Evolutionary conservation across 2,888 invertebrate species (phyloP).

Genomic region (Unio delphinus): DNA sequence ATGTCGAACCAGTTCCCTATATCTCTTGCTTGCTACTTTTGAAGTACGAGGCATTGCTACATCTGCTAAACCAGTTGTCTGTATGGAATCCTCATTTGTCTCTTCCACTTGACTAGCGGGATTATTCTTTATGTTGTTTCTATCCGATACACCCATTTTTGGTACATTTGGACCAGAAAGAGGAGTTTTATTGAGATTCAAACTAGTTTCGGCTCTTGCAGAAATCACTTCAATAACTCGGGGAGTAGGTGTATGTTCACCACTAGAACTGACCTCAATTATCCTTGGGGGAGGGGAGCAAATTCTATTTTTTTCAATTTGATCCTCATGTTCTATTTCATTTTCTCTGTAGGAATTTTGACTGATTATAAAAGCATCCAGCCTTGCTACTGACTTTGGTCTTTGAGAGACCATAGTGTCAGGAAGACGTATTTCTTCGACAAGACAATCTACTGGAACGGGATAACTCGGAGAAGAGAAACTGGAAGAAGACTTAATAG

Average conservation of each 20-base stretch:
- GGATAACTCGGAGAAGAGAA: conserved; percentile 19
- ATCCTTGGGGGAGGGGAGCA: too few relatives aligned
- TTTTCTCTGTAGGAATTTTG: too few relatives aligned
- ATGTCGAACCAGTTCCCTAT: conserved; percentile 52
- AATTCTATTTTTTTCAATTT: too few relatives aligned
- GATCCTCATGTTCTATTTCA: too few relatives aligned
- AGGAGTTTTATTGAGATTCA: conserved; percentile 8
- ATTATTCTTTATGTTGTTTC: neutral
- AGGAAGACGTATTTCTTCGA: conserved; percentile 4
- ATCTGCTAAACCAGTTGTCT: neutral
- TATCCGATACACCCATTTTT: neutral
- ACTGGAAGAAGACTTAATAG: conserved; percentile 17
- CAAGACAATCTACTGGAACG: conserved; percentile 24
- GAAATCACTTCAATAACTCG: conserved; percentile 5
- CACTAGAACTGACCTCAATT: neutral
- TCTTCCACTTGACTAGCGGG: neutral
- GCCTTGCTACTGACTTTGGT: too few relatives aligned
- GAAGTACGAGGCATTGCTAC: conserved; percentile 15
- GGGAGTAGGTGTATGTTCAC: neutral
- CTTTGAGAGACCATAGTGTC: neutral
- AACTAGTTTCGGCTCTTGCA: conserved; percentile 4
- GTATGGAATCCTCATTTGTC: neutral
- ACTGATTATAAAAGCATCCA: too few relatives aligned
- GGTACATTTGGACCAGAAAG: neutral
- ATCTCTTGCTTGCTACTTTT: conserved; percentile 40